Evolutionary conservation across 2,797 vertebrate genomes (phyloP).

Genomic region (Epinephelus awoara): DNA sequence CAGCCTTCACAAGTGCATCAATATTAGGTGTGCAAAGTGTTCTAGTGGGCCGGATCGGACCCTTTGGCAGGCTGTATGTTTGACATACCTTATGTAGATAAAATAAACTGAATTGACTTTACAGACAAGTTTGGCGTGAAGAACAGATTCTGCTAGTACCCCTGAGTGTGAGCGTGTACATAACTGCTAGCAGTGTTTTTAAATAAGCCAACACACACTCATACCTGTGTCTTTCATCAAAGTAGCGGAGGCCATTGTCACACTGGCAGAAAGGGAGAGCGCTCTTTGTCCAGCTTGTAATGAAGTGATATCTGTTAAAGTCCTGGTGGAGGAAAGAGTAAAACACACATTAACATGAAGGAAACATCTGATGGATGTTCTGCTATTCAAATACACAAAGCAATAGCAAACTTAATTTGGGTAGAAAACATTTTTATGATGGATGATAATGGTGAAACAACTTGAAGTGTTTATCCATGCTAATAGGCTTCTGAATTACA

Average conservation of each 20-base stretch:
- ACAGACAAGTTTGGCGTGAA: not conserved
- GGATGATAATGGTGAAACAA: not conserved
- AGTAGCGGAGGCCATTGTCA: constrained; percentile 66
- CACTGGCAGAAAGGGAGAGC: constrained; percentile 7
- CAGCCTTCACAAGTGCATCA: no score
- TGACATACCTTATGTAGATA: no score
- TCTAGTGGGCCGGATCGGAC: no score
- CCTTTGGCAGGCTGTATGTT: no score
- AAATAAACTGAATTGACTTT: not conserved
- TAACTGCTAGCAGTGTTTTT: not conserved
- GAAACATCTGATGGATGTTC: not conserved
- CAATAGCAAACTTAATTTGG: constrained; percentile 6
- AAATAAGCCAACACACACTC: constrained; percentile 12
- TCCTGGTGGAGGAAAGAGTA: not conserved
- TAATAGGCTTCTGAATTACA: constrained; percentile 51
- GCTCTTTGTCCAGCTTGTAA: constrained; percentile 59
- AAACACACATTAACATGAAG: constrained; percentile 15
- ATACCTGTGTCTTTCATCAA: constrained; percentile 66
- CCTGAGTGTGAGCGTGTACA: not conserved
- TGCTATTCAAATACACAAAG: constrained; percentile 19
- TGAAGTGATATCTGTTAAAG: constrained; percentile 31
- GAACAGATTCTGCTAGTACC: not conserved
- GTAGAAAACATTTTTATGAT: constrained; percentile 18
- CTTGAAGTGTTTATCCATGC: constrained; percentile 45
- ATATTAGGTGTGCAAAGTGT: no score